Conservation (phyloP, 2,797 vertebrate genomes). For the Acomys russatus region DNA sequence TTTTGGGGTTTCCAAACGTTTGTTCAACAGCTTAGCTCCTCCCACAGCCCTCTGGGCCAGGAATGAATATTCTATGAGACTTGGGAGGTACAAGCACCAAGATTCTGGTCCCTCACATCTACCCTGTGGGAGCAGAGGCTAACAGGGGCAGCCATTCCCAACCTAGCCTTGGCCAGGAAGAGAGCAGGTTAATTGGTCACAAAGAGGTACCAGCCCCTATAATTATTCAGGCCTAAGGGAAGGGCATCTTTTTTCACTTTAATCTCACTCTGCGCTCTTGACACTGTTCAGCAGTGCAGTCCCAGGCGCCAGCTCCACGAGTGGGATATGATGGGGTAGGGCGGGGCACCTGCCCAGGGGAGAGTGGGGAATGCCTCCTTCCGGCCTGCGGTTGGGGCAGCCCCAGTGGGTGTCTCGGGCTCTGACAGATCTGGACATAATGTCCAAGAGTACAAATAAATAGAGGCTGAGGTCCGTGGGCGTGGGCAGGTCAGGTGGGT, state of each 20-base stretch:
- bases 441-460: slow-evolving; percentile 80
- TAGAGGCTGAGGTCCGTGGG: slow-evolving; percentile 59
- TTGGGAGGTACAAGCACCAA: neutral
- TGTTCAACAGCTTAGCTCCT: neutral
- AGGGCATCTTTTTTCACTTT: slow-evolving; percentile 74
- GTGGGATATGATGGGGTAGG: neutral
- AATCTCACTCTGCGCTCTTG: slow-evolving; percentile 72
- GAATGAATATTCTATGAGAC: neutral
- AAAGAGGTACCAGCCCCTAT: neutral
- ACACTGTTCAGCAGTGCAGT: slow-evolving; percentile 66
- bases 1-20: neutral
- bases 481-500: slow-evolving; percentile 85
- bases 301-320: slow-evolving; percentile 50
- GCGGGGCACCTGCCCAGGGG: slow-evolving; percentile 4
- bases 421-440: neutral
- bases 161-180: neutral
- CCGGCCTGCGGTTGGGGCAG: slow-evolving; percentile 50
- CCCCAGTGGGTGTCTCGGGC: slow-evolving; percentile 19
- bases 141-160: neutral
- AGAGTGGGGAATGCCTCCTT: slow-evolving; percentile 50
- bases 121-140: neutral
- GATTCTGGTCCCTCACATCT: neutral
- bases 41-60: neutral
- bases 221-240: slow-evolving; percentile 61
- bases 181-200: neutral